phyloP scores from a whole-genome alignment of 2,113 vertebrate species.

The Papio anubis region DNA sequence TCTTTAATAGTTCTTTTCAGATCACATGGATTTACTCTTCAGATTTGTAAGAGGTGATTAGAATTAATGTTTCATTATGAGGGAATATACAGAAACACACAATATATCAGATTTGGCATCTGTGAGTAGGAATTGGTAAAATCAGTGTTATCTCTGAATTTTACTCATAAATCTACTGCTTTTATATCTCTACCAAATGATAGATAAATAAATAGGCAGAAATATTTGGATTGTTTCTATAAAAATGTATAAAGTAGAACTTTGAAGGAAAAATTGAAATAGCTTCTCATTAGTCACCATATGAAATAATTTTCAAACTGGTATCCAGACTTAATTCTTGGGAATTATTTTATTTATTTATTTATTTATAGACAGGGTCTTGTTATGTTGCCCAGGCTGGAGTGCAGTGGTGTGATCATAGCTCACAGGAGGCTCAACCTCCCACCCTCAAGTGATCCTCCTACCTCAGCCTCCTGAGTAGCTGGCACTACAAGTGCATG shows the following conservation, averaged over 20 bases:
- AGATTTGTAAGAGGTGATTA: not conserved
- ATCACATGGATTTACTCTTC: not conserved
- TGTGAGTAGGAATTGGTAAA: not conserved
- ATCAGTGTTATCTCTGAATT: not conserved
- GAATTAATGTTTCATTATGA: not conserved
- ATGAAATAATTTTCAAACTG: conserved; percentile 20
- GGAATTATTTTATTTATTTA: not conserved
- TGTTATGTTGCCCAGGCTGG: too few relatives aligned
- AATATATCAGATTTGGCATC: not conserved
- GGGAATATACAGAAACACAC: not conserved
- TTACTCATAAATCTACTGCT: conserved; percentile 14
- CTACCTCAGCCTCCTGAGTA: too few relatives aligned
- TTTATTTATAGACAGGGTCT: too few relatives aligned
- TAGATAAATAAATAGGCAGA: not conserved
- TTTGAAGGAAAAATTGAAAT: not conserved
- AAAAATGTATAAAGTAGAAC: not conserved
- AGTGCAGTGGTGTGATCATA: too few relatives aligned
- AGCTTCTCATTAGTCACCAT: not conserved
- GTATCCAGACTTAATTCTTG: conserved; percentile 6
- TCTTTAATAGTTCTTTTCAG: conserved; percentile 25
- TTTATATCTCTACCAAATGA: not conserved
- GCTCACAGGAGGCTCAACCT: too few relatives aligned
- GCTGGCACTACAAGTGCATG: too few relatives aligned
- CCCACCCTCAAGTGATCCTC: too few relatives aligned
- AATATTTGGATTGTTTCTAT: not conserved